Evolutionary conservation across 2,113 vertebrate genomes (phyloP), one percentile per base, ranked within the genome.

Genomic region (Cacatua alba): DNA sequence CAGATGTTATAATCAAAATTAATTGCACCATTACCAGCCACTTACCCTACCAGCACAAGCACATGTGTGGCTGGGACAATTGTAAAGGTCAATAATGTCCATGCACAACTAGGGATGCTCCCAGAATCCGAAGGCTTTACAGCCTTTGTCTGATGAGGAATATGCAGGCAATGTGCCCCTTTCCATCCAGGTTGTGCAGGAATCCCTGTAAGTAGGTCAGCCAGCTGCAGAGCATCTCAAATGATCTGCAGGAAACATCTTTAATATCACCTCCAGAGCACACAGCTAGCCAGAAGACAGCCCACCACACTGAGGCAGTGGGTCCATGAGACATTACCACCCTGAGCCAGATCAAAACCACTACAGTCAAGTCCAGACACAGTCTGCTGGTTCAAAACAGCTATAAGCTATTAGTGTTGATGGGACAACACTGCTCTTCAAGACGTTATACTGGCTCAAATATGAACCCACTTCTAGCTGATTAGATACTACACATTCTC

Each of bases 101-200:
- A 37, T 4, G 29, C 28, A 41, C 29, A 57, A 18, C 18, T 4
- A 7, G 25, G 37, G 25, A 46, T 19, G 23, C 11, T 52, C 31
- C 28, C 25, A 41, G 33, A 69, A 63, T 20, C 25, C 43, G 37
- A 57, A 43, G 52, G 11, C 44, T 48, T 59, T 41, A 49, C 55
- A 68, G 41, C 46, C 48, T 55, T 60, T 5, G 0, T 19, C 31
- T 8, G 24, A 35, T 6, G 10, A n/a, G 11, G 18, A 14, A 72
- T 13, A 19, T 24, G 9, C 11, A 51, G 48, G 48, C 59, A 49
- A 49, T 0, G 0, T 0, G 0, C 16, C 19, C 9, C 39, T 17
- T 41, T 51, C 14, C 13, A 44, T 17, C 16, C 15, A 21, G 19
- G 65, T 44, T 49, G 44, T 1, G 26, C 14, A 75, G 57, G 10